Evolutionary conservation across 2,888 invertebrate genomes (phyloP), one percentile per base, ranked within the genome.

Genomic region (Metellina segmentata): DNA sequence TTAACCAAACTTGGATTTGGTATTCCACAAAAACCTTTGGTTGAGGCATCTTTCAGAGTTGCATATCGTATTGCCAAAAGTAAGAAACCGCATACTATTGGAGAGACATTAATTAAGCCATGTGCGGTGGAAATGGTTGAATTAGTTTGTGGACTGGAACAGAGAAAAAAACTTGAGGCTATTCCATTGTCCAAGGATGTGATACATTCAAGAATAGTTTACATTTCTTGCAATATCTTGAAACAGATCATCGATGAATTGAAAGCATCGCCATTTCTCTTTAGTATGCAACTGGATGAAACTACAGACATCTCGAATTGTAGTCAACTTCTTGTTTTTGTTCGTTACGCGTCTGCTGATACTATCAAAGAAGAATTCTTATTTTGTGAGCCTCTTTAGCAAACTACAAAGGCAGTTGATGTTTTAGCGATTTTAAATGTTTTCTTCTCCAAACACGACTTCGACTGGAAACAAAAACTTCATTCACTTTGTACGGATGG

Each of bases 241-340:
- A 85, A 87, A 71, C 77, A 92, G 81, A 74, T 86, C 85, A 79
- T 81, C 71, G 49, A 92, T 53, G 85, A 83, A 86, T 81, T 87
- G 78, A 79, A 70, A 87, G 86, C 71, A 78, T 87, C 79, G 86
- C 86, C 86, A 83, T 92, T 85, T 69, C 85, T 78, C 85, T 92
- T 86, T 77, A 89, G 89, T 89, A 89, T 89, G 89, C 89, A 82
- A 85, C 71, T 86, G 61, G 82, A 95, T 95, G 88, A 95, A 95
- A 69, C 96, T 95, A 93, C 96, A 96, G 85, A 77, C 75, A 85
- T 85, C 85, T 85, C 85, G 77, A 85, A 85, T 85, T 75, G 75
- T 85, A 85, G 85, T 85, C 34, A 34, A 34, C 34, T 34, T 34
- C 34, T 34, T 34, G 34, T 34, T 34, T 34, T 34, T 34, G 34